Conservation (phyloP, 1,140 invertebrate genomes). For the Palaemon carinicauda region DNA sequence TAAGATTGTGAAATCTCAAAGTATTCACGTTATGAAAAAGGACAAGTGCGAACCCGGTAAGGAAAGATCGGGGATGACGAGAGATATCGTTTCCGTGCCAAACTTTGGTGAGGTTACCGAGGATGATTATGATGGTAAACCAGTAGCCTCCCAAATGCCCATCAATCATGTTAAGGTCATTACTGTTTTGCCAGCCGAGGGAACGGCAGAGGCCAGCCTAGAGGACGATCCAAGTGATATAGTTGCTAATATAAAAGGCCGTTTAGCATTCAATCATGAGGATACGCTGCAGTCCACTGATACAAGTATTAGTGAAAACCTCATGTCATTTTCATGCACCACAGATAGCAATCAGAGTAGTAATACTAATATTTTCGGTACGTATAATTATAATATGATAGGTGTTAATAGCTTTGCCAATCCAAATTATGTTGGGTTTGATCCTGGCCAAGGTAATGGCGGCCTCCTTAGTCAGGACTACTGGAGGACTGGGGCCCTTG, state of each 20-base stretch:
- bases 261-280: constrained; percentile 51
- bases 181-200: constrained; percentile 45
- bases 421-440: constrained; percentile 57
- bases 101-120: constrained; percentile 68
- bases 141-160: constrained; percentile 12
- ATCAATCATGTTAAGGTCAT: constrained; percentile 43
- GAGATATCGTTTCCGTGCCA: constrained; percentile 79
- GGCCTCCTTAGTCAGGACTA: constrained; percentile 57
- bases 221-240: constrained; percentile 52
- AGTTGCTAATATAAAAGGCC: constrained; percentile 52
- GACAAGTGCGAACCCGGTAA: constrained; percentile 36
- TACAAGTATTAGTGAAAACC: constrained; percentile 59
- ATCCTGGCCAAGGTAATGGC: constrained; percentile 25
- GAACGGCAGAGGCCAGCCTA: constrained; percentile 26
- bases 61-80: constrained; percentile 65
- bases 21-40: constrained; percentile 69
- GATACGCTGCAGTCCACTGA: constrained; percentile 47
- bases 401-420: constrained; percentile 52
- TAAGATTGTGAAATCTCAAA: constrained; percentile 72
- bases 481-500: constrained; percentile 55
- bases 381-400: constrained; percentile 14
- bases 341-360: constrained; percentile 56
- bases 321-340: constrained; percentile 59
- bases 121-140: background rate
- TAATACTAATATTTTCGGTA: constrained; percentile 40